Conservation (phyloP, 2,797 vertebrate species). For the Bucorvus abyssinicus region DNA sequence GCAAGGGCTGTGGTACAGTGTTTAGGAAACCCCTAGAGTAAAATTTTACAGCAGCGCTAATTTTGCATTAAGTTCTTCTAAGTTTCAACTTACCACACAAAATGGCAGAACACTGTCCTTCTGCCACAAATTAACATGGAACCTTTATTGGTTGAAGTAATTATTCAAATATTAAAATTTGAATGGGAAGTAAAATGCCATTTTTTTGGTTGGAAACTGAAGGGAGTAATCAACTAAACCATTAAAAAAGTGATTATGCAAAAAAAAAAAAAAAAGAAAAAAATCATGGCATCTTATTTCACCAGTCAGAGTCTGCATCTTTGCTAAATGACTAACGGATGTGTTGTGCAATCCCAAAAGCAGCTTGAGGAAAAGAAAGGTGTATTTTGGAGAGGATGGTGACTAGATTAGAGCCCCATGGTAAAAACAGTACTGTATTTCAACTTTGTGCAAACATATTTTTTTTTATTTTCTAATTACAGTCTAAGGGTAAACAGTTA, state of each 20-base stretch:
- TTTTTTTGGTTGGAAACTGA: background rate
- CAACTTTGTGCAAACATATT: background rate
- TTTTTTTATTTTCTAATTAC: background rate
- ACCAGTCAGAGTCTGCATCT: background rate
- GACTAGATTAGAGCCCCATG: background rate
- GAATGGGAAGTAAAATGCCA: background rate
- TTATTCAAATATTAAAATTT: background rate
- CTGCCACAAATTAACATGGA: fast-evolving
- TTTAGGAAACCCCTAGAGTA: background rate
- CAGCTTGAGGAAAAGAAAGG: background rate
- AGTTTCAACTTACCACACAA: background rate
- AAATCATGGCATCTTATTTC: background rate
- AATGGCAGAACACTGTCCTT: background rate
- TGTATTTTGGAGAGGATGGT: background rate
- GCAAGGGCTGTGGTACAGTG: background rate
- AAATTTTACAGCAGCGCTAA: background rate
- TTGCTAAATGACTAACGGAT: background rate
- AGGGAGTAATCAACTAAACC: background rate
- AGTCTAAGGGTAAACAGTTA: background rate
- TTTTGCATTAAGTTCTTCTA: background rate
- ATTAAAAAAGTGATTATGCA: background rate
- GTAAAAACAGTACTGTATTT: background rate
- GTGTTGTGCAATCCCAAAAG: background rate
- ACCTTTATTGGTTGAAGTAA: background rate
- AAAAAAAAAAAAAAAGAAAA: background rate